These are phyloP conservation scores for Amphiprion clarkii DNA, from an alignment of 2,797 vertebrate genomes.

Conservation along the genomic window DNA sequence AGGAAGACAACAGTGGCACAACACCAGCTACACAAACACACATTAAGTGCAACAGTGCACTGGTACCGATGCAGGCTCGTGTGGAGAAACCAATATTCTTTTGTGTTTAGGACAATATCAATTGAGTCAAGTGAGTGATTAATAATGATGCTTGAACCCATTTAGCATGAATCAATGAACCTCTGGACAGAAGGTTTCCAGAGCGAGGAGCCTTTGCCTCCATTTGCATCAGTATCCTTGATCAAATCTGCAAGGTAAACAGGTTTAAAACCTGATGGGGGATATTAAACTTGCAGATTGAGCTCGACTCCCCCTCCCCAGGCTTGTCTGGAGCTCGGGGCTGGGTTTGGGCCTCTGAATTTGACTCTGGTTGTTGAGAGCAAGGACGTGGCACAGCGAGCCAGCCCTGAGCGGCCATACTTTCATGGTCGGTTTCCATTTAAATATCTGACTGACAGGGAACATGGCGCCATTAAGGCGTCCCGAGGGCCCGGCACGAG, in stretches of 20 bases:
- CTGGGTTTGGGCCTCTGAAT: slow-evolving; percentile 65
- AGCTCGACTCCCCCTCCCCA: slow-evolving; percentile 63
- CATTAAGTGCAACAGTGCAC: slow-evolving; percentile 17
- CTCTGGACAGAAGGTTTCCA: slow-evolving; percentile 76
- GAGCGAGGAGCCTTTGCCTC: slow-evolving; percentile 71
- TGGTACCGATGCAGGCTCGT: slow-evolving; percentile 33
- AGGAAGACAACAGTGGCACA: slow-evolving; percentile 49
- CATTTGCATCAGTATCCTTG: slow-evolving; percentile 84
- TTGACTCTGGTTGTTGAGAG: slow-evolving; percentile 76
- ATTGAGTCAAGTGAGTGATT: slow-evolving; percentile 74
- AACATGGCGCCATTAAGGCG: slow-evolving; percentile 86
- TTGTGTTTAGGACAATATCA: slow-evolving; percentile 73
- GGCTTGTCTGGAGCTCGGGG: slow-evolving; percentile 66
- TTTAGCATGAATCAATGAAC: slow-evolving; percentile 83
- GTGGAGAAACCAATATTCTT: slow-evolving; percentile 53
- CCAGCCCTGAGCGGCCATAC: slow-evolving; percentile 83
- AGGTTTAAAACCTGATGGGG: slow-evolving; percentile 83
- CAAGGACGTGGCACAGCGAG: slow-evolving; percentile 80
- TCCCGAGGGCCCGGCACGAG: slow-evolving; percentile 75
- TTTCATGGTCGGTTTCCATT: slow-evolving; percentile 88
- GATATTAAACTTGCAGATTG: slow-evolving; percentile 86
- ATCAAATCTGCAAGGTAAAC: slow-evolving; percentile 86
- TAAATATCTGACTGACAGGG: slow-evolving; percentile 87
- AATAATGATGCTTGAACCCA: slow-evolving; percentile 76
- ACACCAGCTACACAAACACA: slow-evolving; percentile 40